These are phyloP conservation scores for Heliocidaris tuberculata DNA, from an alignment of 35 echinoderm and acorn worm genomes.

Conservation along the genomic window DNA sequence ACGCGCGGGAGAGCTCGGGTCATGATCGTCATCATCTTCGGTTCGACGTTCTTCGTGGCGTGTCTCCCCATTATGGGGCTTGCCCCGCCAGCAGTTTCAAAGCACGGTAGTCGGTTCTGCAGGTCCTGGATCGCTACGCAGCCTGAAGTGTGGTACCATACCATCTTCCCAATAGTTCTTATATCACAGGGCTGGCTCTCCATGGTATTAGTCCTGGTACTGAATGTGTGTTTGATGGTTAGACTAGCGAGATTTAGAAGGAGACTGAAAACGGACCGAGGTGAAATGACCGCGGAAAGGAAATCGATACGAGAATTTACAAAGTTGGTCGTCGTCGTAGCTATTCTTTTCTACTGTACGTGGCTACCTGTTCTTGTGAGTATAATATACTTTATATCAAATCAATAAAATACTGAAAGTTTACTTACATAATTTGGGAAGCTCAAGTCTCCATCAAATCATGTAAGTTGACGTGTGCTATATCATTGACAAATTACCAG, in stretches of 20 bases:
- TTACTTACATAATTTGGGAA: too few relatives aligned
- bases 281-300: slow-evolving; percentile 57
- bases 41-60: slow-evolving; percentile 69
- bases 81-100: slow-evolving; percentile 67
- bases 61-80: slow-evolving; percentile 81
- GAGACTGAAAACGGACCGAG: slow-evolving; percentile 55
- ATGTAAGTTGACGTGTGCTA: too few relatives aligned
- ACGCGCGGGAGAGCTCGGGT: slow-evolving; percentile 52
- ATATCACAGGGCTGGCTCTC: slow-evolving; percentile 73
- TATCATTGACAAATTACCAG: too few relatives aligned
- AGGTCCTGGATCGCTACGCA: slow-evolving; percentile 79
- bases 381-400: slow-evolving; percentile 38
- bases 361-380: slow-evolving; percentile 96
- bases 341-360: slow-evolving; percentile 90
- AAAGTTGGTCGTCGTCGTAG: slow-evolving; percentile 78
- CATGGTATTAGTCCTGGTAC: slow-evolving; percentile 75
- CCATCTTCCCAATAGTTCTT: slow-evolving; percentile 70
- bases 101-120: slow-evolving; percentile 58
- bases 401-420: too few relatives aligned
- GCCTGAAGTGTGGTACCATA: slow-evolving; percentile 72
- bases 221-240: slow-evolving; percentile 73
- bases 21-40: slow-evolving; percentile 70
- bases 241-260: slow-evolving; percentile 70
- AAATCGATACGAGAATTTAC: slow-evolving; percentile 83
- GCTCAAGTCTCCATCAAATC: too few relatives aligned